Evolutionary conservation across 2,113 vertebrate species (phyloP), one percentile per base, ranked within the genome.

Genomic region (Orthonyx spaldingii): DNA sequence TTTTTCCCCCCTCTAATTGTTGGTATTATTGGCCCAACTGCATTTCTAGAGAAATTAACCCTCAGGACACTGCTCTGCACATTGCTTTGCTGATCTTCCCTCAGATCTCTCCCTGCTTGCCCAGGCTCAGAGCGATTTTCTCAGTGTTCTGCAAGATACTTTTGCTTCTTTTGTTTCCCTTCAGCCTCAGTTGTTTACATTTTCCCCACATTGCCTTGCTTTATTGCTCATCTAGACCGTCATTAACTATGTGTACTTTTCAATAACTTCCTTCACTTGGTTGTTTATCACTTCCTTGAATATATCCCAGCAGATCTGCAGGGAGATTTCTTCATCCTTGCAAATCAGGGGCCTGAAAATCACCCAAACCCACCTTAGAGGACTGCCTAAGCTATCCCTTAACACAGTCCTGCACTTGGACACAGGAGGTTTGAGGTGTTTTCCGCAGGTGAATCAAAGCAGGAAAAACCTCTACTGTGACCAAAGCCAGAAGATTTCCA

Each of bases 241-340:
- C 8, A 15, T 94, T 91, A 94, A 64, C 65, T 72, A 56, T 27
- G 30, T 82, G 57, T 87, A 27, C 84, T 89, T 89, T 85, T 84
- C 81, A 91, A 87, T 89, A 96, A 89, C 91, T 97, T 95, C 95
- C 91, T 95, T 93, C 74, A 41, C 85, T 95, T 65, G 70, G 28
- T 72, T 95, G 91, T 95, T 72, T 95, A 72, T 95, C 84, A 87
- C 93, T 95, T 97, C 95, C 94, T 97, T 89, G 69, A 96, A 87
- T 76, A 85, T 92, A 92, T 72, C 46, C 20, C 74, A 85, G 84
- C 49, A 75, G 84, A 87, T 81, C 41, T 94, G 60, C 21, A n/a
- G 42, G 35, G 53, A 84, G 44, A 84, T 89, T 94, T 92, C 72
- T 91, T 94, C 44, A 60, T 60, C 60, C 47, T 75, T 84, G 65